Base-by-base conservation (phyloP, 2,797 vertebrate genomes). In the Chanos chanos region DNA sequence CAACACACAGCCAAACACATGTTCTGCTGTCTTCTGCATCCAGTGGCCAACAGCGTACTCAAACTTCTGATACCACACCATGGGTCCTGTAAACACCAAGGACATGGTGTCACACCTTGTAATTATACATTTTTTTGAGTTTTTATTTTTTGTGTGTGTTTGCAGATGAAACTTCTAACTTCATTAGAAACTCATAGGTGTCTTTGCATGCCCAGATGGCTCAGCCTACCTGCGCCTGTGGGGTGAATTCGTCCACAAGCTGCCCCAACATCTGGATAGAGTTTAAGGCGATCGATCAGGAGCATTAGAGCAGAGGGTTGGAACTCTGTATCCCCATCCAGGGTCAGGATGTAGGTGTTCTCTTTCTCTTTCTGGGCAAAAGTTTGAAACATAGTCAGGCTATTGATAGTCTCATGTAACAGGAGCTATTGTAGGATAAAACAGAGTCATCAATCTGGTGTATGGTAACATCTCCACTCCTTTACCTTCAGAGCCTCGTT, bases 11-110 rank as follows among this genome's bases (percentile, higher is more conserved):
- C 89, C 87, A 1, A 87, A 67, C 51, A 88, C 77, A 0, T 90
- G 89, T 69, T 89, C 87, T 0, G 86, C 78, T 10, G 87, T 85
- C 72, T 90, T 90, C 70, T 90, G 86, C 16, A 90, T 71, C 89
- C 89, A 89, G 61, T 90, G 88, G 36, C 84, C 83, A 13, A 88
- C 63, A 0, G 86, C 86, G 7, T 90, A 89, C 55, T 90, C 89
- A 71, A 90, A 90, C 72, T 89, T 89, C 77, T 89, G 89, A 70
- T 87, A 89, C 89, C 89, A 90, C 15, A 90, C 86, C 49, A 75
- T 72, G 0, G 89, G 88, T n/a, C 88, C 89, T 89, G 64, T 5
- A 43, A 30, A 7, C 1, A 8, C 24, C 60, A 60, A 1, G 15
- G 12, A 16, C 28, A n/a, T n/a, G n/a, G n/a, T n/a, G n/a, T n/a